phyloP scores from a whole-genome alignment of 2,797 vertebrate genomes.

The Muscicapa striata region DNA sequence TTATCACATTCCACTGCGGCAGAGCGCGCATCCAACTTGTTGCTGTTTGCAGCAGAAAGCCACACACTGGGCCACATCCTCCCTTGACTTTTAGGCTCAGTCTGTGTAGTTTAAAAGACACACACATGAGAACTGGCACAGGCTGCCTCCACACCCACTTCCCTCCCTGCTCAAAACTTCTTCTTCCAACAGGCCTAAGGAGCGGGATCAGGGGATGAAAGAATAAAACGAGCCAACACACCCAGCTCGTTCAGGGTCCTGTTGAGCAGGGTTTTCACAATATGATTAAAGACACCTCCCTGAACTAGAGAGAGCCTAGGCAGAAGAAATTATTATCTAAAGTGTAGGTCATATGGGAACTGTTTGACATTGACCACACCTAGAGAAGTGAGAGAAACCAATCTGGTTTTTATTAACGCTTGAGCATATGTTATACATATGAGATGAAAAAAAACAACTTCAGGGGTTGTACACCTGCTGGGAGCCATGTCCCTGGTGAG shows the following conservation, averaged over 20 bases:
- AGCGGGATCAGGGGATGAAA: background rate
- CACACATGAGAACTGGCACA: accelerated
- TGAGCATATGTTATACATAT: too few relatives aligned
- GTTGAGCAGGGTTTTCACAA: background rate
- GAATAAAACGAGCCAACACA: background rate
- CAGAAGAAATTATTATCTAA: background rate
- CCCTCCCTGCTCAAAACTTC: background rate
- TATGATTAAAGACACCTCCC: background rate
- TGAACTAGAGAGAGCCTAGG: background rate
- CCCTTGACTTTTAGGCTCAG: background rate
- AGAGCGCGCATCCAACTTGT: accelerated
- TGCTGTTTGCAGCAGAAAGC: background rate
- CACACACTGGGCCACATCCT: accelerated
- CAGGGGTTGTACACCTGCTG: too few relatives aligned
- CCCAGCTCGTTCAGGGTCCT: accelerated
- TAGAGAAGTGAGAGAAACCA: background rate
- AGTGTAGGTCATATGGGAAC: too few relatives aligned
- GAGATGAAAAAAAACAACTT: background rate
- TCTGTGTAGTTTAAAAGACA: background rate
- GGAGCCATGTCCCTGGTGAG: too few relatives aligned
- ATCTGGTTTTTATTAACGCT: background rate
- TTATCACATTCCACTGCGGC: accelerated
- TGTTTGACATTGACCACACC: background rate
- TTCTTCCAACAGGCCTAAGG: too few relatives aligned
- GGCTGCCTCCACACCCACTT: background rate